These are phyloP conservation scores for Xenus cinereus DNA, from an alignment of 2,113 vertebrate species.

Conservation along the genomic window DNA sequence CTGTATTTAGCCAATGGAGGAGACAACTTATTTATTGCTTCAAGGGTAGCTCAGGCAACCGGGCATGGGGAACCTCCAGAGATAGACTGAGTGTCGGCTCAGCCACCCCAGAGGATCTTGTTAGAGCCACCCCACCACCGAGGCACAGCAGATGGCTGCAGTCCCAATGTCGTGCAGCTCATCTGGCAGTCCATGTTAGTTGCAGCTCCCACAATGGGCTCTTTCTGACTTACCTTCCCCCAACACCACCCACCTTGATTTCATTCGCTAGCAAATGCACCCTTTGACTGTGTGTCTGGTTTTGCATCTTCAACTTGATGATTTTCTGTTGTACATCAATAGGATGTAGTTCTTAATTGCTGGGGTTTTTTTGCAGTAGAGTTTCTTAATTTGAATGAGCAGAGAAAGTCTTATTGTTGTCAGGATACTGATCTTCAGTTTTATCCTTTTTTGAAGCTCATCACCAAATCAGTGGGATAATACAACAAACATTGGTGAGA, in stretches of 20 bases:
- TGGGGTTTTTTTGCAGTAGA: neutral
- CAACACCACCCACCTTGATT: neutral
- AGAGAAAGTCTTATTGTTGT: neutral
- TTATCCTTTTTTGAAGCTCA: neutral
- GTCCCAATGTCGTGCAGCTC: rapidly evolving
- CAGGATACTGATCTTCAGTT: neutral
- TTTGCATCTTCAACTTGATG: neutral
- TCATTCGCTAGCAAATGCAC: neutral
- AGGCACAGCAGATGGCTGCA: neutral
- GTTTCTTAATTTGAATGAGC: neutral
- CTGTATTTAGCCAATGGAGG: neutral
- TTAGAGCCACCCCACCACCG: neutral
- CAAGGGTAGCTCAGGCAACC: neutral
- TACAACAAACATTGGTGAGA: neutral
- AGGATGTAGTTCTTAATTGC: neutral
- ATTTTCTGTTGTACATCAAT: neutral
- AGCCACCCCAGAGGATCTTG: neutral
- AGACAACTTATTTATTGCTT: neutral
- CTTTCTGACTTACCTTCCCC: neutral
- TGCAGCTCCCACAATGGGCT: neutral
- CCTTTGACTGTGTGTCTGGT: neutral
- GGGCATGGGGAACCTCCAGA: rapidly evolving
- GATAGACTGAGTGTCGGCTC: neutral
- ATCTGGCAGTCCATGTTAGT: neutral
- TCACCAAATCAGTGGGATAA: neutral